phyloP scores from a whole-genome alignment of 2,888 invertebrate genomes.

The Noctua pronuba region DNA sequence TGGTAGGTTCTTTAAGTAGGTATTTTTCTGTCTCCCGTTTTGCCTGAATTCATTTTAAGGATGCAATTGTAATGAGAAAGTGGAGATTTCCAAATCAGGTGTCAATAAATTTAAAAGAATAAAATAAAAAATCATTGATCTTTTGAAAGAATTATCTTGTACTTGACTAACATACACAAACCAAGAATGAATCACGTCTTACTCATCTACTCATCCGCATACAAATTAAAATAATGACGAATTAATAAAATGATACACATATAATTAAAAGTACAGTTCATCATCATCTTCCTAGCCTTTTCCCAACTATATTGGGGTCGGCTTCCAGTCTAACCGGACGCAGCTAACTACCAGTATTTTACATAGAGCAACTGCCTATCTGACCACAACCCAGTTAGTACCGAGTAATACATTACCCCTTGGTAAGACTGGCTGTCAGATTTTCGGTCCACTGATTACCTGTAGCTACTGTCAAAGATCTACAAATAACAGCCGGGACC shows the following conservation, averaged over 20 bases:
- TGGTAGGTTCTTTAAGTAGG: background rate
- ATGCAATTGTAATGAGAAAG: background rate
- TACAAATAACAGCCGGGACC: background rate
- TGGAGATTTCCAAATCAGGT: background rate
- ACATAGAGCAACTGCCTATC: background rate
- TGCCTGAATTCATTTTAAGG: background rate
- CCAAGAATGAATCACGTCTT: slow-evolving; percentile 1
- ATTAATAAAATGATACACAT: background rate
- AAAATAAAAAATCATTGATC: too few relatives aligned
- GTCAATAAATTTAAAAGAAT: too few relatives aligned
- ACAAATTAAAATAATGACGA: background rate
- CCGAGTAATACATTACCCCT: background rate
- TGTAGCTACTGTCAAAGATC: background rate
- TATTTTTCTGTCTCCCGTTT: background rate
- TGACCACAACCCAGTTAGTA: background rate
- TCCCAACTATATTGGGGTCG: background rate
- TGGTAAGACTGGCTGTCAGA: background rate
- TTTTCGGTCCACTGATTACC: background rate
- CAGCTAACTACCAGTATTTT: background rate
- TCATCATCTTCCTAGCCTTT: background rate
- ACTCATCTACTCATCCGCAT: background rate
- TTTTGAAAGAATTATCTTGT: background rate
- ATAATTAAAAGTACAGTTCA: background rate
- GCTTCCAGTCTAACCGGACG: background rate
- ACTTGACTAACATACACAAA: background rate